Evolutionary conservation across 2,888 invertebrate species (phyloP).

Genomic region (Plagodis dolabraria): DNA sequence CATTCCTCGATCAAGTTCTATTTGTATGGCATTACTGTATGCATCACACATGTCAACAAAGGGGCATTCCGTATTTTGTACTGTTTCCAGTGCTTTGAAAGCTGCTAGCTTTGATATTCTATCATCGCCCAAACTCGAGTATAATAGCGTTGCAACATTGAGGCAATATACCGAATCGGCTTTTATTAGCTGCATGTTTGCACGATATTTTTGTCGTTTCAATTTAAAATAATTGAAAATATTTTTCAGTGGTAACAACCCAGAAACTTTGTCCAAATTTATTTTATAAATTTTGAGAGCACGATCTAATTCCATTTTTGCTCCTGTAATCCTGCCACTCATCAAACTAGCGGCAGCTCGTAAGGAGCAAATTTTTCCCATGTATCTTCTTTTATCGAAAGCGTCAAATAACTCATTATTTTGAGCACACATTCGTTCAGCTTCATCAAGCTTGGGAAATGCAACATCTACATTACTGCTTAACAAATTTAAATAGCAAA

Average conservation of each 20-base stretch:
- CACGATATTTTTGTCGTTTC: conserved; percentile 55
- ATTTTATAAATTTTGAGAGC: conserved; percentile 64
- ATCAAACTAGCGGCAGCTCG: conserved; percentile 62
- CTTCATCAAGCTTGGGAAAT: conserved; percentile 61
- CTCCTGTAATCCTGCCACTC: conserved; percentile 51
- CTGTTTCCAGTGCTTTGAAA: conserved; percentile 60
- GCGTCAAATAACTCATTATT: conserved; percentile 38
- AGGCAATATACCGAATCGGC: conserved; percentile 70
- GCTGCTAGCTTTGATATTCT: conserved; percentile 58
- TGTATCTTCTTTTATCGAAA: conserved; percentile 57
- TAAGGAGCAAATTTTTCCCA: conserved; percentile 68
- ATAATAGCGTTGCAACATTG: conserved; percentile 66
- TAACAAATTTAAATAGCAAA: conserved; percentile 60
- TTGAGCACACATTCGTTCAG: conserved; percentile 56
- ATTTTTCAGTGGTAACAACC: conserved; percentile 53
- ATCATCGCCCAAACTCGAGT: conserved; percentile 63
- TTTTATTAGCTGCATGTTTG: conserved; percentile 50
- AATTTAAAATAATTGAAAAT: conserved; percentile 48
- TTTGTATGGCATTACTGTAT: conserved; percentile 73
- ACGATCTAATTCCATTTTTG: conserved; percentile 61
- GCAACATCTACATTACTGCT: conserved; percentile 57
- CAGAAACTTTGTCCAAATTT: conserved; percentile 59
- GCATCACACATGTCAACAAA: conserved; percentile 73
- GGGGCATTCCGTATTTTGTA: conserved; percentile 65
- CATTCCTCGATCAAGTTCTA: conserved; percentile 71